Percentiles rank a stretch among this genome's conserved stretches.
These are phyloP conservation scores for Pherbina coryleti DNA, from an alignment of 2,888 invertebrate species.

Conservation along the genomic window DNA sequence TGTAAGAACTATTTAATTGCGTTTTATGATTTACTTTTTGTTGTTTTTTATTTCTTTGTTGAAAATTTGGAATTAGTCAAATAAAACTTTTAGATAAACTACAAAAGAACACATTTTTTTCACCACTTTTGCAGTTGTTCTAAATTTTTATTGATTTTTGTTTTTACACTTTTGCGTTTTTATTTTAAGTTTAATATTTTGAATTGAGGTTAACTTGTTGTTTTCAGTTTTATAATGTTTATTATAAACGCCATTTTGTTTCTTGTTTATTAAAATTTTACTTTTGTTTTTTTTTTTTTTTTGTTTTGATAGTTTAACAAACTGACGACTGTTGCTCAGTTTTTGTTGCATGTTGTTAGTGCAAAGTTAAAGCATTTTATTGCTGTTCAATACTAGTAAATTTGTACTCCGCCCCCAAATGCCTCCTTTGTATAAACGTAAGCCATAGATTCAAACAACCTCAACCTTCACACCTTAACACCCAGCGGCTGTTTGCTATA, in stretches of 20 bases:
- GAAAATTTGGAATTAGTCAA: neutral
- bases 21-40: neutral
- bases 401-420: neutral
- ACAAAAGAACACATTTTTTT: neutral
- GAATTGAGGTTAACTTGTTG: neutral
- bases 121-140: neutral
- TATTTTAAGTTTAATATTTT: neutral
- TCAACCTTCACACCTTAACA: neutral
- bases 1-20: neutral
- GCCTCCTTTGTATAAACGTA: neutral
- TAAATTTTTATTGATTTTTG: neutral
- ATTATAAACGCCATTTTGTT: neutral
- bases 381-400: constrained; percentile 3
- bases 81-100: neutral
- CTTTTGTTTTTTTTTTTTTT: neutral
- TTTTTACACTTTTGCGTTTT: neutral
- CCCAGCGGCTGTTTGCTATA: constrained; percentile 7
- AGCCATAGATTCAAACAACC: neutral
- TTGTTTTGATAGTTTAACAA: neutral
- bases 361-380: constrained; percentile 12
- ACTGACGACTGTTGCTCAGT: constrained; percentile 7
- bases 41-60: neutral
- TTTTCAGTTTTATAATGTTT: neutral
- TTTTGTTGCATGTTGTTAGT: constrained; percentile 38
- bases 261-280: neutral